phyloP scores from a whole-genome alignment of 2,113 vertebrate genomes.

The Menura novaehollandiae region DNA sequence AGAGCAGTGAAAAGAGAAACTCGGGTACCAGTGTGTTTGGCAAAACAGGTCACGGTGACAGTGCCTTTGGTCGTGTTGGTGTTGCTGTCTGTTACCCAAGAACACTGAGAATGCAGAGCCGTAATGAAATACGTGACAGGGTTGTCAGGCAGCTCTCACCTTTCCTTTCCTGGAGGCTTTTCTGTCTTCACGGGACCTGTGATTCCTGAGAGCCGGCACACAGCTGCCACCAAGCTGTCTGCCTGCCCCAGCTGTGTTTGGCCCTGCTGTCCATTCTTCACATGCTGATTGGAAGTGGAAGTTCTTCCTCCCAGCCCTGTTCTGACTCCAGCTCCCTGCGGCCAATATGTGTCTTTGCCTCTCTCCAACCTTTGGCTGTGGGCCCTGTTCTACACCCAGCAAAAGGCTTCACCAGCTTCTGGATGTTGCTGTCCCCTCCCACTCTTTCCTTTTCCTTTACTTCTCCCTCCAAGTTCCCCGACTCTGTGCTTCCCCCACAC shows the following conservation, averaged over 20 bases:
- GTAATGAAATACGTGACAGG: fast-evolving
- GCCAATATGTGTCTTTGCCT: neutral
- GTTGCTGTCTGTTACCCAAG: neutral
- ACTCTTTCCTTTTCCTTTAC: neutral
- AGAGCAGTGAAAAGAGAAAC: neutral
- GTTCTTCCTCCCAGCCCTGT: neutral
- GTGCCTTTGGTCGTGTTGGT: neutral
- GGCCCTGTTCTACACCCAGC: neutral
- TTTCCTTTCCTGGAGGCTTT: neutral
- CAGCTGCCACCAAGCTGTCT: neutral
- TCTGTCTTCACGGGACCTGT: fast-evolving
- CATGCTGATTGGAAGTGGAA: neutral
- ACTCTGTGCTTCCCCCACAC: neutral
- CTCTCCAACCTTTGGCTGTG: neutral
- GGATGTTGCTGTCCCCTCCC: neutral
- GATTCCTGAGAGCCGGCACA: neutral
- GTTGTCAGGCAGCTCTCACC: neutral
- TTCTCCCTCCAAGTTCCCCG: neutral
- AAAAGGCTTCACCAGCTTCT: neutral
- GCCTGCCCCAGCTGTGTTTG: neutral
- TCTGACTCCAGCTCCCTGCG: neutral
- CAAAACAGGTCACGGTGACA: fast-evolving
- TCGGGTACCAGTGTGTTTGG: neutral
- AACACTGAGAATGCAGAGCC: neutral
- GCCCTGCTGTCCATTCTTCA: neutral